Percentiles rank a stretch among this genome's conserved stretches.
These are phyloP conservation scores for Netelia melanura DNA, from an alignment of 2,888 invertebrate genomes.

Conservation along the genomic window DNA sequence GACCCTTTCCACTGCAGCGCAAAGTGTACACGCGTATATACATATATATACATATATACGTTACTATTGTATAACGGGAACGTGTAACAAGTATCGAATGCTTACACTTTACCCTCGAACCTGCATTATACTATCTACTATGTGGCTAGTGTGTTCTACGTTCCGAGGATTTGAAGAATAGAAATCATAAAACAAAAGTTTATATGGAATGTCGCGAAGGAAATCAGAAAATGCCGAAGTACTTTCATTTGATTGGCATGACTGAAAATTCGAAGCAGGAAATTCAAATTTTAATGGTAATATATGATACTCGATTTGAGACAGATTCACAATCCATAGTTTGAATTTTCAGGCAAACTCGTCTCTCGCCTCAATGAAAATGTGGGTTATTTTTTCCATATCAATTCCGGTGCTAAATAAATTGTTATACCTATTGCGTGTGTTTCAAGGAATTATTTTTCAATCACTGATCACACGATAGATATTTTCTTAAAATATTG, in stretches of 20 bases:
- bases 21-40: neutral
- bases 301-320: too few relatives aligned
- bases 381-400: too few relatives aligned
- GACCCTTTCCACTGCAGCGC: conserved; percentile 33
- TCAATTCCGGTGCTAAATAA: too few relatives aligned
- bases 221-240: conserved; percentile 30
- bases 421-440: too few relatives aligned
- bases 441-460: too few relatives aligned
- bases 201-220: neutral
- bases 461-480: too few relatives aligned
- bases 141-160: conserved; percentile 7
- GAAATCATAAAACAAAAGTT: conserved; percentile 23
- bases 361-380: too few relatives aligned
- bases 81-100: conserved; percentile 61
- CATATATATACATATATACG: neutral
- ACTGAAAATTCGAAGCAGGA: neutral
- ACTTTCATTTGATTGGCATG: neutral
- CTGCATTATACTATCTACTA: conserved; percentile 28
- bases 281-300: neutral
- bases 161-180: conserved; percentile 45
- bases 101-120: conserved; percentile 46
- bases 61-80: conserved; percentile 40
- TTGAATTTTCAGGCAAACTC: too few relatives aligned
- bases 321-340: too few relatives aligned
- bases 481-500: too few relatives aligned